phyloP scores from a whole-genome alignment of 2,888 invertebrate species.

The Brenthis daphne region DNA sequence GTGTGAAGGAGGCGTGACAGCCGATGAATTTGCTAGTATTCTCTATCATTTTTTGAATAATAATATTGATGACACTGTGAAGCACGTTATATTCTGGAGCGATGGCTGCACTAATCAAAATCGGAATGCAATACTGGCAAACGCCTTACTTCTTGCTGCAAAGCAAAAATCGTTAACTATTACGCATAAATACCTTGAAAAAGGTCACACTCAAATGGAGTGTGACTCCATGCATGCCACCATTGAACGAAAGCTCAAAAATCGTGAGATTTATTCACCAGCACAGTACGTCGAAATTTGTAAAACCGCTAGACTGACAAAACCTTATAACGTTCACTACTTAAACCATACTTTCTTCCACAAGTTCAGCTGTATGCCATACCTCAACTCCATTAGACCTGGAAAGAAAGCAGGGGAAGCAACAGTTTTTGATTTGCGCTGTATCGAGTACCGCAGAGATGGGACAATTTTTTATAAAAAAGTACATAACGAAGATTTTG shows the following conservation, averaged over 20 bases:
- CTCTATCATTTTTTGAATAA: background rate
- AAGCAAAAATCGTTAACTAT: background rate
- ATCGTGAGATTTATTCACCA: conserved; percentile 1
- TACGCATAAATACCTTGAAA: conserved; percentile 14
- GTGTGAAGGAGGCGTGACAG: background rate
- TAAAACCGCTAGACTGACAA: background rate
- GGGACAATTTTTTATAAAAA: background rate
- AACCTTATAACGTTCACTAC: background rate
- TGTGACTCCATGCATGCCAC: conserved; percentile 2
- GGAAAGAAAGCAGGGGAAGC: background rate
- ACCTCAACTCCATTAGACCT: background rate
- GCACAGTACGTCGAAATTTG: conserved; percentile 7
- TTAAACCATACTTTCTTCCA: background rate
- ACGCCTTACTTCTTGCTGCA: background rate
- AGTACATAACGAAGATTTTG: background rate
- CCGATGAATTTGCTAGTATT: background rate
- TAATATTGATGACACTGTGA: background rate
- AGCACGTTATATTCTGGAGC: background rate
- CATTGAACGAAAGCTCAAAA: background rate
- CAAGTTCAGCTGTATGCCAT: background rate
- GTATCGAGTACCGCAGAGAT: background rate
- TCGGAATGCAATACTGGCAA: background rate
- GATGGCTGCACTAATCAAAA: background rate
- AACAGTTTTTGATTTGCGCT: background rate
- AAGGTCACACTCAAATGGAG: conserved; percentile 18